A percentile compares a stretch with the other conserved stretches of the same genome.
These are phyloP conservation scores for Callaeas wilsoni DNA, from an alignment of 2,113 vertebrate species.

Conservation along the genomic window DNA sequence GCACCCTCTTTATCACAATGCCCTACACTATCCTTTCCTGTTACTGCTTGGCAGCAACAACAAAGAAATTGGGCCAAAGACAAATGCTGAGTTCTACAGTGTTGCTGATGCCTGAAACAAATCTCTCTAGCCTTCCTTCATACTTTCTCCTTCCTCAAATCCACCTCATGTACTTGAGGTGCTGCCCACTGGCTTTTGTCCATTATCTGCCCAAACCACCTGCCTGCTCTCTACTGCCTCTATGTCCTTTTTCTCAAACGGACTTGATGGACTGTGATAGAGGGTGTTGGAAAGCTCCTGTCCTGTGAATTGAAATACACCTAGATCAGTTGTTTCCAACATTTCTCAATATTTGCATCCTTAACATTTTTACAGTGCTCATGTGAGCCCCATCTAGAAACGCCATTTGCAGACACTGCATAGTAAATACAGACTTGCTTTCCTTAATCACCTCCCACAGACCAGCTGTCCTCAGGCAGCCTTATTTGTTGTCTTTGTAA, in stretches of 20 bases:
- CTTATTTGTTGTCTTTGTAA: not conserved
- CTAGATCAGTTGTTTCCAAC: not conserved
- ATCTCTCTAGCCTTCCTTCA: not conserved
- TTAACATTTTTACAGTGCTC: not conserved
- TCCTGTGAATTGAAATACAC: not conserved
- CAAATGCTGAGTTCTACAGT: not conserved
- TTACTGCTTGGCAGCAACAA: not conserved
- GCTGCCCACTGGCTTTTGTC: not conserved
- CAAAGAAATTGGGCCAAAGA: not conserved
- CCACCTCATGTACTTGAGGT: not conserved
- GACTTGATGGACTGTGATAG: fast-evolving
- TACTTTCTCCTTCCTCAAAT: not conserved
- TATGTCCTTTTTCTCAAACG: not conserved
- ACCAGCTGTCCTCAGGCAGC: slow-evolving; percentile 1
- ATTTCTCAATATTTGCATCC: not conserved
- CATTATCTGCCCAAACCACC: not conserved
- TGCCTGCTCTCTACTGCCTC: not conserved
- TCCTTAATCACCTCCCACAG: not conserved
- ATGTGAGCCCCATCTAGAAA: not conserved
- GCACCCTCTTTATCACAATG: not conserved
- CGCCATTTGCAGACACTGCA: not conserved
- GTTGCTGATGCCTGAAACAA: not conserved
- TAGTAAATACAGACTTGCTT: not conserved
- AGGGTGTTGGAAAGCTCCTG: not conserved
- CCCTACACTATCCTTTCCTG: not conserved